Conservation (phyloP, 2,113 vertebrate genomes). For the Epinephelus lanceolatus region DNA sequence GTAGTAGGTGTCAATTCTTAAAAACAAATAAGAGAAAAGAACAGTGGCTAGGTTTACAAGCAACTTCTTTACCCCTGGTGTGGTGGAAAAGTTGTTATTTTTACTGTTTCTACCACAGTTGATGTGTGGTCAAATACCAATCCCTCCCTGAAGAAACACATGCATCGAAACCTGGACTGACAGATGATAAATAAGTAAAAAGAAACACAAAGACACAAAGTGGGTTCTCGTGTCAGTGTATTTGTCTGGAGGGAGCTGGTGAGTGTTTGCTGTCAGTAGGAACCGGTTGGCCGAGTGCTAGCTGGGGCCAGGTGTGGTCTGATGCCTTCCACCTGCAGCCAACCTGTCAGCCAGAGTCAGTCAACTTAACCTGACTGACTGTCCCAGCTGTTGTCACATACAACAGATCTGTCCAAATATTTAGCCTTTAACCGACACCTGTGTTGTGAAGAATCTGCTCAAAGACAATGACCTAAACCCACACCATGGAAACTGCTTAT, state of each 20-base stretch:
- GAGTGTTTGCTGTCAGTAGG: slow-evolving; percentile 47
- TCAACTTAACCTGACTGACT: slow-evolving; percentile 27
- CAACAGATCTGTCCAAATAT: slow-evolving; percentile 24
- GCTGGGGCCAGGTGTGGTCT: slow-evolving; percentile 57
- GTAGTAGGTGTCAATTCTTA: slow-evolving; percentile 35
- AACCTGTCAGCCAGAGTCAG: slow-evolving; percentile 32
- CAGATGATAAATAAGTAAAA: not conserved
- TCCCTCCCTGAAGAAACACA: not conserved
- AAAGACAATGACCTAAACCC: not conserved
- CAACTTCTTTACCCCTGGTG: slow-evolving; percentile 46
- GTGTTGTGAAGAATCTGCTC: slow-evolving; percentile 22
- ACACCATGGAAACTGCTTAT: not conserved
- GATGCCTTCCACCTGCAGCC: slow-evolving; percentile 39
- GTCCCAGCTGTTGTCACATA: slow-evolving; percentile 27
- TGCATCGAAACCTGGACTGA: not conserved
- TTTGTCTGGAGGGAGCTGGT: slow-evolving; percentile 32
- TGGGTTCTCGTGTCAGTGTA: not conserved
- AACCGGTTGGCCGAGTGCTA: slow-evolving; percentile 64
- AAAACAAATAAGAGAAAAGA: not conserved
- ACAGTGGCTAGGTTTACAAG: slow-evolving; percentile 57
- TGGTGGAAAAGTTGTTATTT: slow-evolving; percentile 43
- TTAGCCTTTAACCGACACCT: slow-evolving; percentile 29
- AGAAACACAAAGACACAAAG: slow-evolving; percentile 2
- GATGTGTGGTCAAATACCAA: slow-evolving; percentile 35
- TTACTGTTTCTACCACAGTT: slow-evolving; percentile 40